Conservation (phyloP, 2,888 invertebrate species). For the Lepidocyrtinus sp. region DNA sequence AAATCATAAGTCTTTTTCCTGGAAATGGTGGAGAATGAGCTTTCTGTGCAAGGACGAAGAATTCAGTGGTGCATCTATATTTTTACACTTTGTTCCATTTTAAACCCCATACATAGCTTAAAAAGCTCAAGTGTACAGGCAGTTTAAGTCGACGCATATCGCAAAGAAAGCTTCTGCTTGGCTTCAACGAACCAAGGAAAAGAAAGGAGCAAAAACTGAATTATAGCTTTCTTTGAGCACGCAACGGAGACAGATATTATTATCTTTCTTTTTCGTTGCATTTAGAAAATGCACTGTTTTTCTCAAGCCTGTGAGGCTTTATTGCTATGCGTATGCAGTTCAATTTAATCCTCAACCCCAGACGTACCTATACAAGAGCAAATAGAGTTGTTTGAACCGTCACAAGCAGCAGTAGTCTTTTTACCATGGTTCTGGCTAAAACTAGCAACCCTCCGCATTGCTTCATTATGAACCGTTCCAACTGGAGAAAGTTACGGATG, state of each 20-base stretch:
- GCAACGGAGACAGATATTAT: background rate
- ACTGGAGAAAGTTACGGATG: background rate
- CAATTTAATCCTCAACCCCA: too few species aligned
- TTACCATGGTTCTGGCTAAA: background rate
- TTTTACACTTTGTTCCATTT: constrained; percentile 16
- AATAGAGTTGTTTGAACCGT: constrained; percentile 11
- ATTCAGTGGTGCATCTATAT: constrained; percentile 29
- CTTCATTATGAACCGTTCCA: constrained; percentile 3
- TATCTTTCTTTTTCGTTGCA: background rate
- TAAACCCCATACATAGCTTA: background rate
- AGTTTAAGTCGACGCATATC: background rate
- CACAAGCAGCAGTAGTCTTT: background rate
- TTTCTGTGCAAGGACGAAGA: constrained; percentile 6
- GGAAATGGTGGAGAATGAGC: constrained; percentile 11
- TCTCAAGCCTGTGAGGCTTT: constrained; percentile 4
- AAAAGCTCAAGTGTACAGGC: background rate
- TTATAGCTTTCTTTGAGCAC: constrained; percentile 1
- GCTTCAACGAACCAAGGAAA: constrained; percentile 20
- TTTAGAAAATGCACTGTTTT: constrained; percentile 6
- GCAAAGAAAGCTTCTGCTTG: constrained; percentile 34
- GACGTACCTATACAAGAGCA: background rate
- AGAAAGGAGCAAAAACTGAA: constrained; percentile 10
- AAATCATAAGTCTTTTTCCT: constrained; percentile 32
- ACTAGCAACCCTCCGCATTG: constrained; percentile 1
- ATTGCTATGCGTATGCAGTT: background rate